These are phyloP conservation scores for Herpailurus yagouaroundi DNA, from an alignment of 2,113 vertebrate species.

Conservation along the genomic window DNA sequence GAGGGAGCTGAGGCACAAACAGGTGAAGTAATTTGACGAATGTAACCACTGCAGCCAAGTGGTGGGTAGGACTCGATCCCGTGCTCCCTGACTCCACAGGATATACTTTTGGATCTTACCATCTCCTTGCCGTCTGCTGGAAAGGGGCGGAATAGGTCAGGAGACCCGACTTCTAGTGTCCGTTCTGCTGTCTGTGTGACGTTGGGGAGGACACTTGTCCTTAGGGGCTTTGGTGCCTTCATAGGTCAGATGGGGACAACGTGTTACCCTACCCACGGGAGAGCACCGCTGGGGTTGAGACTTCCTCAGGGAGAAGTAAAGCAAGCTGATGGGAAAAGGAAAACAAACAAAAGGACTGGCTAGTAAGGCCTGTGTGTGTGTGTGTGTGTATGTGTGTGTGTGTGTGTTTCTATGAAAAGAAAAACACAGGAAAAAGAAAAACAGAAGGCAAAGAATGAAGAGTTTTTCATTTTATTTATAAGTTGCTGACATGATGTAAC, in stretches of 20 bases:
- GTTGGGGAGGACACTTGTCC: neutral
- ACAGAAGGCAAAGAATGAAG: neutral
- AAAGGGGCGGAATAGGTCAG: neutral
- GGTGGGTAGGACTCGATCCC: neutral
- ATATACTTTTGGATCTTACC: neutral
- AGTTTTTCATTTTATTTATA: neutral
- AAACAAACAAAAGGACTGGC: neutral
- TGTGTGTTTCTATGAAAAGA: neutral
- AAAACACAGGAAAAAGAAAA: neutral
- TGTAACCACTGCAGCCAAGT: neutral
- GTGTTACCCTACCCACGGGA: accelerated
- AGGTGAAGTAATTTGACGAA: neutral
- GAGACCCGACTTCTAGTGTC: neutral
- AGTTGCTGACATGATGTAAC: neutral
- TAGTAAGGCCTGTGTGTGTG: neutral
- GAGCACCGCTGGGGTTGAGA: neutral
- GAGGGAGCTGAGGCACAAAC: neutral
- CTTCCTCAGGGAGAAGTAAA: neutral
- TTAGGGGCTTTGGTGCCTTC: neutral
- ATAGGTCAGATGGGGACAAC: neutral
- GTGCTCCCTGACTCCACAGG: neutral
- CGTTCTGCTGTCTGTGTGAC: neutral
- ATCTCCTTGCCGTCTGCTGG: neutral
- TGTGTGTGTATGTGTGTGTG: too few relatives aligned
- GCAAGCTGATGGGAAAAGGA: neutral